These are phyloP conservation scores for Zingel zingel DNA, from an alignment of 2,113 vertebrate species.

Conservation along the genomic window DNA sequence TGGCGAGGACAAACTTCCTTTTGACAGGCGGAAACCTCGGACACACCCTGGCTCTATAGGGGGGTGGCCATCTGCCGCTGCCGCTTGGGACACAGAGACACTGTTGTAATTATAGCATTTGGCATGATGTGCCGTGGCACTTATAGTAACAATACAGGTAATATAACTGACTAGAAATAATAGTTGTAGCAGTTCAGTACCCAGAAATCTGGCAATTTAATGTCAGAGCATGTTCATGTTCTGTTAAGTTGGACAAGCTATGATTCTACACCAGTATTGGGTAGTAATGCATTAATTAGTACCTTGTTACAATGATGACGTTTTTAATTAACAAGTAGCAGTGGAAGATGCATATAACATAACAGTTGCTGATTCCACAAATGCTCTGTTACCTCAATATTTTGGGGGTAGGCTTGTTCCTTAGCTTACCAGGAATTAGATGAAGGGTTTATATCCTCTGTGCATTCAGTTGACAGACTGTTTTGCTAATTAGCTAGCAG, in stretches of 20 bases:
- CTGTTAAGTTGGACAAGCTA: not conserved
- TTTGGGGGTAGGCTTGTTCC: not conserved
- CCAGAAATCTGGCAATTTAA: not conserved
- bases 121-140: too few relatives aligned
- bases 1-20: too few relatives aligned
- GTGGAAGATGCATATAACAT: not conserved
- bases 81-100: too few relatives aligned
- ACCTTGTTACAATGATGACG: not conserved
- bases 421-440: not conserved
- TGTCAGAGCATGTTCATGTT: not conserved
- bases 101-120: too few relatives aligned
- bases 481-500: not conserved
- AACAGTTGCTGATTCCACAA: too few relatives aligned
- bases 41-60: too few relatives aligned
- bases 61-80: too few relatives aligned
- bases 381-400: not conserved
- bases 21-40: too few relatives aligned
- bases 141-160: too few relatives aligned
- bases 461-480: not conserved
- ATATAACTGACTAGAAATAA: too few relatives aligned
- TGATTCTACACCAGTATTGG: not conserved
- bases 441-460: not conserved
- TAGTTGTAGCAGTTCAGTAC: not conserved
- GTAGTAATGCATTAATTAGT: not conserved
- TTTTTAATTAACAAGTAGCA: not conserved